phyloP scores from a whole-genome alignment of 2,113 vertebrate species.

The Panurus biarmicus region DNA sequence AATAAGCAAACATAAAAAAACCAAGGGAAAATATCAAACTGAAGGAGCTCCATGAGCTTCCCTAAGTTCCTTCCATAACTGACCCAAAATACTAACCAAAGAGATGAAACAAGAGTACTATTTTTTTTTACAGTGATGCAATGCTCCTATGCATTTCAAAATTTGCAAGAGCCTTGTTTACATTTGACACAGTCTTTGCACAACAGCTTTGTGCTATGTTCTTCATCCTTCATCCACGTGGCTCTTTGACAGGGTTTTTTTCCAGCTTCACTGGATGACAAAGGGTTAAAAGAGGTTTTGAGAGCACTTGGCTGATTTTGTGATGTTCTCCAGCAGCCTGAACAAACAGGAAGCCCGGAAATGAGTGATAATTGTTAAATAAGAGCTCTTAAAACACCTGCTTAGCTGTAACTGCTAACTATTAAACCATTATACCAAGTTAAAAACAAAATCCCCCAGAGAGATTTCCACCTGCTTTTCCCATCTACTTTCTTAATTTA shows the following conservation, averaged over 20 bases:
- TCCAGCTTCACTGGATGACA: background rate
- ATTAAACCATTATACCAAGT: conserved; percentile 51
- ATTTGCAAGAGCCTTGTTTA: background rate
- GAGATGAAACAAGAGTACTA: background rate
- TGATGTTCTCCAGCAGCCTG: conserved; percentile 41
- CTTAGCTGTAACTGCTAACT: conserved; percentile 60
- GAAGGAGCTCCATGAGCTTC: background rate
- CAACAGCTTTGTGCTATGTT: background rate
- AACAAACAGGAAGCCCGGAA: conserved; percentile 68
- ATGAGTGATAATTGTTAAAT: conserved; percentile 72
- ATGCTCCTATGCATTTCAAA: background rate
- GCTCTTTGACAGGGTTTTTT: background rate
- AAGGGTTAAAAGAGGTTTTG: conserved; percentile 36
- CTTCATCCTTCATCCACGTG: background rate
- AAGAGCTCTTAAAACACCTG: conserved; percentile 67
- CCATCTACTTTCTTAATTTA: conserved; percentile 31
- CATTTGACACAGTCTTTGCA: background rate
- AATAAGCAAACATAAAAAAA: fast-evolving
- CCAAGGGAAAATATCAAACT: background rate
- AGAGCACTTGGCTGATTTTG: background rate
- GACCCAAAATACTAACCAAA: background rate
- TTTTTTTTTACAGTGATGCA: background rate
- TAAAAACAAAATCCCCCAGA: conserved; percentile 48
- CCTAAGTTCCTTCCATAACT: background rate
- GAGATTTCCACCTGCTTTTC: conserved; percentile 32